Percentiles rank a stretch among this genome's conserved stretches.
phyloP scores from a whole-genome alignment of 2,888 invertebrate species.

The Parnassius apollo region DNA sequence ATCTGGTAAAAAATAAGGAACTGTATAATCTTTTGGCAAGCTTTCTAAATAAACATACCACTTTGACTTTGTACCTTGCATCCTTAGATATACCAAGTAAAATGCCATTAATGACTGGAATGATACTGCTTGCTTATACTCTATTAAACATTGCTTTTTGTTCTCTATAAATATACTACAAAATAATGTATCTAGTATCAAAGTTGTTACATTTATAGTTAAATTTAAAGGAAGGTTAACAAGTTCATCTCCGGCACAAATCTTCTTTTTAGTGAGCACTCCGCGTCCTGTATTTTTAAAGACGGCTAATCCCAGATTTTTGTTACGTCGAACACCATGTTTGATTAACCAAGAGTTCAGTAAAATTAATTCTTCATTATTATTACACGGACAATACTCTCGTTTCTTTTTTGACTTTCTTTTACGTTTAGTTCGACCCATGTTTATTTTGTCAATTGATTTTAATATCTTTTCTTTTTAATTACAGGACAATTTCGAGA shows the following conservation, averaged over 20 bases:
- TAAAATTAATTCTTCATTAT: constrained; percentile 60
- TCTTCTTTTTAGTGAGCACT: constrained; percentile 81
- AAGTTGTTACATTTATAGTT: constrained; percentile 81
- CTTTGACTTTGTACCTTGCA: constrained; percentile 74
- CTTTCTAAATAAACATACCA: constrained; percentile 86
- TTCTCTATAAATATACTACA: constrained; percentile 70
- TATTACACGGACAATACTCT: constrained; percentile 58
- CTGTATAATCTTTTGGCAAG: constrained; percentile 84
- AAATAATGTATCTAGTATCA: constrained; percentile 78
- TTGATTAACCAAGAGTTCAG: constrained; percentile 78
- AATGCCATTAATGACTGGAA: constrained; percentile 88
- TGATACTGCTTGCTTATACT: constrained; percentile 64
- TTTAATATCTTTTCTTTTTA: too few relatives aligned
- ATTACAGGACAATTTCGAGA: too few relatives aligned
- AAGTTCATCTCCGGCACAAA: constrained; percentile 80
- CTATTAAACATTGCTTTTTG: constrained; percentile 64
- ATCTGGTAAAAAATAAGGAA: constrained; percentile 84
- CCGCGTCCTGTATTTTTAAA: constrained; percentile 88
- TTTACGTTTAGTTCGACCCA: constrained; percentile 78
- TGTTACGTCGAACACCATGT: constrained; percentile 80
- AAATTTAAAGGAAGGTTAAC: constrained; percentile 82
- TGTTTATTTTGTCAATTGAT: constrained; percentile 33
- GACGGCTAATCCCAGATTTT: constrained; percentile 77
- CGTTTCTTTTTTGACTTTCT: constrained; percentile 54
- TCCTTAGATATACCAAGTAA: constrained; percentile 86